Percentiles rank a stretch among this genome's conserved stretches.
These are phyloP conservation scores for Melanogrammus aeglefinus DNA, from an alignment of 2,797 vertebrate genomes.

Conservation along the genomic window DNA sequence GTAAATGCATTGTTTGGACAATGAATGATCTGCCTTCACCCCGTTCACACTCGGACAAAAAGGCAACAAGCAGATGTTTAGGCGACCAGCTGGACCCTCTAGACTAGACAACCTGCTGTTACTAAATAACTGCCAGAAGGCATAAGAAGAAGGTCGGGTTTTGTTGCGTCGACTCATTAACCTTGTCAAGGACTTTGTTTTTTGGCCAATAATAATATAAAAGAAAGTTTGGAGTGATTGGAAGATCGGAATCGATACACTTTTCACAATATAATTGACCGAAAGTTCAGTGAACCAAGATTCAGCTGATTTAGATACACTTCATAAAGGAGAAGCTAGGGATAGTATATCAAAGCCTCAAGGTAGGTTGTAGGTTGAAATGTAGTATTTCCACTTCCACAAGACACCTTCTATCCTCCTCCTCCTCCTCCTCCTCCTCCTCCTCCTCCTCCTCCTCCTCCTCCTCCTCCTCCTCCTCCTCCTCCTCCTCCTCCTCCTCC, in stretches of 20 bases:
- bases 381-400: too few species aligned
- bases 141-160: background rate
- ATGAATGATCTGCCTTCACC: conserved; percentile 1
- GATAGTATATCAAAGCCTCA: too few species aligned
- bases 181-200: background rate
- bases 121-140: background rate
- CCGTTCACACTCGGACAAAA: background rate
- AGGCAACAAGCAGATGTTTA: background rate
- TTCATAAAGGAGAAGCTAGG: background rate
- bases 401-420: too few species aligned
- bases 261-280: background rate
- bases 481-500: background rate
- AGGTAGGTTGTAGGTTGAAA: too few species aligned
- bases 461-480: background rate
- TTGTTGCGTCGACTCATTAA: background rate
- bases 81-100: background rate
- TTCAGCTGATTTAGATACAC: background rate
- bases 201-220: background rate
- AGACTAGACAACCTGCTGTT: background rate
- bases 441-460: background rate
- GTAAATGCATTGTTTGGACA: conserved; percentile 1
- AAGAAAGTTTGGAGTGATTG: background rate
- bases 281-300: background rate
- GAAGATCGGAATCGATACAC: background rate
- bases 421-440: background rate